Evolutionary conservation across 1,140 invertebrate species (phyloP).

Genomic region (Hypsibius dujardini): DNA sequence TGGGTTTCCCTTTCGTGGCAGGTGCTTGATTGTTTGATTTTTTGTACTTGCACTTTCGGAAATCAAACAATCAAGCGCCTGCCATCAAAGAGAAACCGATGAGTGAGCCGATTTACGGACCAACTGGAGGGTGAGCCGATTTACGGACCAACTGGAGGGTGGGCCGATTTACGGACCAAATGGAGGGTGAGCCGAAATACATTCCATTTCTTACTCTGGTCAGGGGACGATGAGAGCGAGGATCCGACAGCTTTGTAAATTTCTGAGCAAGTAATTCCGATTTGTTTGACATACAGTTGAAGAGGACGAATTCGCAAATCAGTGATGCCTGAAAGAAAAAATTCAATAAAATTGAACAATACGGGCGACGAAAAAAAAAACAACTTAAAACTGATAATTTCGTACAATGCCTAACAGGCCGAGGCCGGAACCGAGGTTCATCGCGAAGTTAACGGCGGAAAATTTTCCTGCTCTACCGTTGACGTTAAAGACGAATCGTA

Average conservation of each 20-base stretch:
- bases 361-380: background rate
- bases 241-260: background rate
- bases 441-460: conserved; percentile 34
- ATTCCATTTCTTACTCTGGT: no score
- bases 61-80: no score
- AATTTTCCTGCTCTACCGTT: conserved; percentile 38
- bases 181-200: no score
- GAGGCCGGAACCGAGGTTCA: conserved; percentile 39
- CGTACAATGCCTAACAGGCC: conserved; percentile 37
- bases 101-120: no score
- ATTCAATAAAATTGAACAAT: background rate
- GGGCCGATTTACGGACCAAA: no score
- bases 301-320: conserved; percentile 36
- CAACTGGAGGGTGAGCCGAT: no score
- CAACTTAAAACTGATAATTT: background rate
- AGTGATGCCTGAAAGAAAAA: conserved; percentile 32
- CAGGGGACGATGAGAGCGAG: no score
- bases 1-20: no score
- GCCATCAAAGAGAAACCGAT: no score
- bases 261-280: background rate
- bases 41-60: no score
- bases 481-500: conserved; percentile 37
- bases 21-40: no score
- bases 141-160: no score
- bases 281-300: conserved; percentile 33